Conservation (phyloP, 1,140 invertebrate genomes). For the Drosophila bocqueti region DNA sequence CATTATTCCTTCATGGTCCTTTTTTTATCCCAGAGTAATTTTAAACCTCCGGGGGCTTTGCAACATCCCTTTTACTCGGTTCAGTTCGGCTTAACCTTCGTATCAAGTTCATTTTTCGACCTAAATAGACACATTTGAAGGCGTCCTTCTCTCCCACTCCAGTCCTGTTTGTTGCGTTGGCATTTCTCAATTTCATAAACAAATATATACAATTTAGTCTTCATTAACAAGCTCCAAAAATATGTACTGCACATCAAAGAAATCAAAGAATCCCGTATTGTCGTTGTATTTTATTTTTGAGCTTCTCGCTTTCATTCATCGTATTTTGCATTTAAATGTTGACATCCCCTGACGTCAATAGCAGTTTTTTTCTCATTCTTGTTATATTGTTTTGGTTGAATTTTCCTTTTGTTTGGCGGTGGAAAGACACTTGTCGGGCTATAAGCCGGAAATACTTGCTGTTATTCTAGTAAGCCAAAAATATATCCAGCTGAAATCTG, state of each 20-base stretch:
- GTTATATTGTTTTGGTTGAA: constrained; percentile 9
- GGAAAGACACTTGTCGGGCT: constrained; percentile 14
- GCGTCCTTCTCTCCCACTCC: background rate
- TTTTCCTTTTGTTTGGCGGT: constrained; percentile 24
- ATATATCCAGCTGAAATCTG: constrained; percentile 12
- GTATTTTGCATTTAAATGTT: constrained; percentile 61
- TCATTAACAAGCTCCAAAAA: constrained; percentile 54
- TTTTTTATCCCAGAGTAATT: background rate
- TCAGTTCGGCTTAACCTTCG: background rate
- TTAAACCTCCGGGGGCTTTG: background rate
- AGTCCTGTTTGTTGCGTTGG: constrained; percentile 1
- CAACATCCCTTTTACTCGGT: background rate
- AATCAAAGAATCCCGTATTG: constrained; percentile 37
- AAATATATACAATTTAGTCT: constrained; percentile 54
- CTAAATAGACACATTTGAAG: constrained; percentile 43
- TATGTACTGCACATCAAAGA: constrained; percentile 43
- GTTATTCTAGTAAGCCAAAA: constrained; percentile 22
- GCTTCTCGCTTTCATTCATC: constrained; percentile 5
- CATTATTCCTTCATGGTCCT: background rate
- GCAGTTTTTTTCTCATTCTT: constrained; percentile 38
- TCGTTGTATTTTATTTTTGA: constrained; percentile 38
- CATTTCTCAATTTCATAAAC: constrained; percentile 49
- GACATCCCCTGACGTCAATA: constrained; percentile 58
- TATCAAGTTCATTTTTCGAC: constrained; percentile 38
- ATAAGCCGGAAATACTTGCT: constrained; percentile 19